Percentiles rank a stretch among this genome's conserved stretches.
Conservation (phyloP, 2,888 invertebrate species). For the Sinelater perroti region DNA sequence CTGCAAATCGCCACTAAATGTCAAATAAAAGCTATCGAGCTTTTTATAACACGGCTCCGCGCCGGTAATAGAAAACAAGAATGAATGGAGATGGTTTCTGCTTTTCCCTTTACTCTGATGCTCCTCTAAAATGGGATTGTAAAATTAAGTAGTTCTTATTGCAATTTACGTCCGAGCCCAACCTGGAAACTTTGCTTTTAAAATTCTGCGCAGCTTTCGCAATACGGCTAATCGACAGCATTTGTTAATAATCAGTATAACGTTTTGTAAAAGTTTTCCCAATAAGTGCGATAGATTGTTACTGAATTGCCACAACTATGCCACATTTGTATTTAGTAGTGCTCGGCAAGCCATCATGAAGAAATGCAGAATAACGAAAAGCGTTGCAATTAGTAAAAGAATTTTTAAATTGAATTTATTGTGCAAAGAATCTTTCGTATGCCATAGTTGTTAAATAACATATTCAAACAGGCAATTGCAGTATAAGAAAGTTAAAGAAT, state of each 20-base stretch:
- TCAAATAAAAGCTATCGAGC: slow-evolving; percentile 58
- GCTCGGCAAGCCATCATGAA: too few species aligned
- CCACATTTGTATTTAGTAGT: background rate
- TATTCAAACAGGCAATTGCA: too few species aligned
- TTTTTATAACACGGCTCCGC: slow-evolving; percentile 50
- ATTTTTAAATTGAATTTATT: too few species aligned
- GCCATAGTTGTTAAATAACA: too few species aligned
- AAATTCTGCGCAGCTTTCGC: too few species aligned
- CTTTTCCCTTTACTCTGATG: slow-evolving; percentile 38
- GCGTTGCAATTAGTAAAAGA: too few species aligned
- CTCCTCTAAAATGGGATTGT: slow-evolving; percentile 44
- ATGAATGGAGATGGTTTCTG: slow-evolving; percentile 51
- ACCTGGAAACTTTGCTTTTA: slow-evolving; percentile 20
- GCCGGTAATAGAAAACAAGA: slow-evolving; percentile 55
- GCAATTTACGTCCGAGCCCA: slow-evolving; percentile 31
- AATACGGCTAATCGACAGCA: too few species aligned
- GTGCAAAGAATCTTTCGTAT: too few species aligned
- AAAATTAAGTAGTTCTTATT: slow-evolving; percentile 44
- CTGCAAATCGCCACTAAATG: slow-evolving; percentile 56
- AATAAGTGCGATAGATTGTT: background rate
- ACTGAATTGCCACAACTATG: background rate
- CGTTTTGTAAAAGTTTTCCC: too few species aligned
- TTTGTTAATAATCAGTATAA: too few species aligned
- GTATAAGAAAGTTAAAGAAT: too few species aligned
- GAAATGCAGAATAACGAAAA: too few species aligned